Conservation (phyloP, 1,140 invertebrate species). For the Tribolium madens region DNA sequence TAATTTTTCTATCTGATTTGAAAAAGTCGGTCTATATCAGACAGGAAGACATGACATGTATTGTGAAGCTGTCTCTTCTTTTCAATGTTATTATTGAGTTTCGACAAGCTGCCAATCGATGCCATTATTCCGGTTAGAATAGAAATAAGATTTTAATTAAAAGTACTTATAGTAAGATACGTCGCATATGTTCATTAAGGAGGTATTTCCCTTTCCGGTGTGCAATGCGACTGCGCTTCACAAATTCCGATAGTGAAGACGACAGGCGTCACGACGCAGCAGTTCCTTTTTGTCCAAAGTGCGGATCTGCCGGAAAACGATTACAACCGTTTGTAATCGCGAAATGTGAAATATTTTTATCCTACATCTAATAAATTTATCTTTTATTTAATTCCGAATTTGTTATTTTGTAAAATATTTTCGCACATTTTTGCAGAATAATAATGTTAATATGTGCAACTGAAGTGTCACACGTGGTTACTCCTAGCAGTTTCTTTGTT, state of each 20-base stretch:
- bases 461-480: slow-evolving; percentile 10
- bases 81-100: neutral
- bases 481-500: neutral
- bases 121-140: neutral
- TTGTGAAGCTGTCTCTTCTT: neutral
- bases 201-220: slow-evolving; percentile 35
- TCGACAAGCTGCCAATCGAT: neutral
- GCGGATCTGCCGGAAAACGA: slow-evolving; percentile 11
- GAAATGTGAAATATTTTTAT: slow-evolving; percentile 3
- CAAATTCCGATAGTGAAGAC: slow-evolving; percentile 43
- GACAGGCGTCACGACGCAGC: slow-evolving; percentile 42
- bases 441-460: neutral
- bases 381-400: neutral
- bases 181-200: slow-evolving; percentile 19
- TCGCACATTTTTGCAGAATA: neutral
- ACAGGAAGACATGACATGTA: neutral
- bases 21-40: neutral
- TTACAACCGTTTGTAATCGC: neutral
- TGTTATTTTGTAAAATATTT: slow-evolving; percentile 3
- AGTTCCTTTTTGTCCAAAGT: slow-evolving; percentile 40
- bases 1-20: neutral
- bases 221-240: slow-evolving; percentile 35
- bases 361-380: neutral
- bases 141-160: slow-evolving; percentile 1
- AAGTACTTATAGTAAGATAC: slow-evolving; percentile 6